These are phyloP conservation scores for Macroglossus sobrinus DNA, from an alignment of 2,113 vertebrate species.

Conservation along the genomic window DNA sequence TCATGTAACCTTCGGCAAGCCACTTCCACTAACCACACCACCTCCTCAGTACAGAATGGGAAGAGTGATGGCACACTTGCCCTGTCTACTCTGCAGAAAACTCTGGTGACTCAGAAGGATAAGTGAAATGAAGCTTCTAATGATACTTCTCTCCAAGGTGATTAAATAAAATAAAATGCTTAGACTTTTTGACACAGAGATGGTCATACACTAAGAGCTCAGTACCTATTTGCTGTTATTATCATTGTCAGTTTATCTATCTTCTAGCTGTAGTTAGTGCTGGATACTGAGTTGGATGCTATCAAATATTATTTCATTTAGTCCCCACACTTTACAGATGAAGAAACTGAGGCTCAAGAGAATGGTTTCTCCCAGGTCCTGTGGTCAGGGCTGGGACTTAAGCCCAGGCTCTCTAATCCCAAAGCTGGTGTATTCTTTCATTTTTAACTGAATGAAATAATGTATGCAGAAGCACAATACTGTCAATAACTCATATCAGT, in stretches of 20 bases:
- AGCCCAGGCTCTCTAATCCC: neutral
- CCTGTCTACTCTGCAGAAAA: neutral
- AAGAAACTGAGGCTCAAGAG: neutral
- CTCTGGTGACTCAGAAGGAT: neutral
- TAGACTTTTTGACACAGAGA: neutral
- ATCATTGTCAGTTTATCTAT: neutral
- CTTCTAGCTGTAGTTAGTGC: neutral
- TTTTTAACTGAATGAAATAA: neutral
- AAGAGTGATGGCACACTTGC: too few species aligned
- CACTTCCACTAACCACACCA: rapidly evolving
- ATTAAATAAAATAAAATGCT: neutral
- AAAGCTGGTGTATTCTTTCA: neutral
- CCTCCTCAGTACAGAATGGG: neutral
- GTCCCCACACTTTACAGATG: neutral
- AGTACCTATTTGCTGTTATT: neutral
- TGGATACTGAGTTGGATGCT: neutral
- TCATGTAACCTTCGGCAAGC: neutral
- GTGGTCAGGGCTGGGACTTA: neutral
- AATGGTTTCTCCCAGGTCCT: neutral
- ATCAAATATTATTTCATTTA: neutral
- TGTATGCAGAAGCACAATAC: neutral
- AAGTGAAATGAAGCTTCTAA: neutral
- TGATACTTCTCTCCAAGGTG: neutral
- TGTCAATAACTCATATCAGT: neutral
- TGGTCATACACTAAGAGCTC: neutral